Base-by-base conservation (phyloP, 2,888 invertebrate species). In the Petrophora chlorosata region DNA sequence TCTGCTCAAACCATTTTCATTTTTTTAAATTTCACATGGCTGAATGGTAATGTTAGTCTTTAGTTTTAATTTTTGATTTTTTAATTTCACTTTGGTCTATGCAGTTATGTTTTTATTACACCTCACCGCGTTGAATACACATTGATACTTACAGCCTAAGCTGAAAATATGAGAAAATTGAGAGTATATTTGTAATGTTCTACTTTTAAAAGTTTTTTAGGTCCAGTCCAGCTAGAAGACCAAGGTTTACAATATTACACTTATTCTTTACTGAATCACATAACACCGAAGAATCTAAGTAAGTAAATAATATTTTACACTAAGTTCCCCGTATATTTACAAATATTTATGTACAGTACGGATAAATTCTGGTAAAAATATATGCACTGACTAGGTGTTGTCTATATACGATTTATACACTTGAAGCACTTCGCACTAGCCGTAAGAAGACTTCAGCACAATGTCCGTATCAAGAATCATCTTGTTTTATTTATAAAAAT, bases 401-500 rank as follows among this genome's bases (percentile, higher is more conserved):
- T 56, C 54, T 34, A 38, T 42, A 40, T 30, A 25, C 16, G 56
- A 50, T 60, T 65, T 65, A 49, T 10, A 25, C 32, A 22, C 29
- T 19, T 5, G 5, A 39, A 45, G 38, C 40, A 43, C 14, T 57
- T 51, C 42, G 48, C 59, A 63, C 45, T 51, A 54, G 15, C 61
- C 57, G 57, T 46, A 46, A 50, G 45, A 36, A 36, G 32, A 5
- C 25, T 34, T 30, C 34, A 17, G 2, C 16, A 19, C 16, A 13
- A 17, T 39, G 1, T 9, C 35, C 2, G 14, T 36, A 44, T 45
- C 46, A 51, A 60, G 42, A 65, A 63, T 61, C 61, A 65, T 68
- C 60, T 64, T 74, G 69, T 81, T 79, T 82, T 75, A 79, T 72
- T 81, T 75, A 80, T 76, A 60, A 78, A 71, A 70, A 46, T 46